Base-by-base conservation (phyloP, 2,113 vertebrate genomes). In the Menidia beryllina region DNA sequence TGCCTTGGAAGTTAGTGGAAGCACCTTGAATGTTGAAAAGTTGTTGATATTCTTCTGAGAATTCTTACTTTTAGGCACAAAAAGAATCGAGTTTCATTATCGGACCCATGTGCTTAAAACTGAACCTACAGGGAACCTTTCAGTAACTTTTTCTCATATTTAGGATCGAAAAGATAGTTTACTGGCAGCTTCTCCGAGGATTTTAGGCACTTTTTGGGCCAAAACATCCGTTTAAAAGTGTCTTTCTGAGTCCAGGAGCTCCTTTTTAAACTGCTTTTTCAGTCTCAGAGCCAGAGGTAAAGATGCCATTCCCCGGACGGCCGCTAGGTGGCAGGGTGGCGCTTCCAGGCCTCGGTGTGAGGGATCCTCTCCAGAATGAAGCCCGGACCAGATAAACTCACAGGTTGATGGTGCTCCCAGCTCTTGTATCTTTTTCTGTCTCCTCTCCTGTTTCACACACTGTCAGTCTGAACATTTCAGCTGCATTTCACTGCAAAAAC, bases 241-340 rank as follows among this genome's bases (percentile, higher is more conserved):
- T 30, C 30, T 24, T 54, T 13, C 12, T 12, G 12, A 12, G 6
- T 17, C 3, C 3, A 23, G 2, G 3, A n/a, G 15, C 7, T 0
- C 20, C 5, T 19, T 34, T 24, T 7, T 25, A 3, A 12, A n/a
- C n/a, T n/a, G n/a, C n/a, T n/a, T n/a, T n/a, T n/a, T n/a, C n/a
- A n/a, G n/a, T n/a, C n/a, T n/a, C n/a, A n/a, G n/a, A n/a, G n/a
- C n/a, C n/a, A n/a, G n/a, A n/a, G n/a, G n/a, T n/a, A n/a, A 5
- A 12, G 8, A 34, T 8, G 5, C 2, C 50, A 0, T 56, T 19
- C 27, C 11, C 24, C 21, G 2, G 1, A 8, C 45, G 3, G 5
- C 2, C 89, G 80, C 84, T 74, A 90, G 90, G 66, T 81, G 90
- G 85, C 87, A 72, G 72, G 48, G 81, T 59, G 58, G 15, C 51